Evolutionary conservation across 1,140 invertebrate genomes (phyloP), one percentile per base, ranked within the genome.

Genomic region (Theocolax elegans): DNA sequence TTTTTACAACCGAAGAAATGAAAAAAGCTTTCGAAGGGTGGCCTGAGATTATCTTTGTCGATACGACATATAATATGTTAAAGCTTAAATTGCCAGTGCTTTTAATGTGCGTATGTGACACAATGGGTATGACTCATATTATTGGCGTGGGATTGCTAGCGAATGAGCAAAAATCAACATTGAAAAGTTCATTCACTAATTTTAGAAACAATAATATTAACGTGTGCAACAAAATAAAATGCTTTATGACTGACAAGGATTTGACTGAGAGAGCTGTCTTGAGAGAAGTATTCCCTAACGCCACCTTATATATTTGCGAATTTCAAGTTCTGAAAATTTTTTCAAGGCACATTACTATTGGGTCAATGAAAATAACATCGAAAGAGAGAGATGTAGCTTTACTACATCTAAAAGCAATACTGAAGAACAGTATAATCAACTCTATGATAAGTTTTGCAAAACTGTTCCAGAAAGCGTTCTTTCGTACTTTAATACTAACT

Each of bases 401-500:
- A 31, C 1, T 58, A 9, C 19, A 73, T n/a, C 66, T 9, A 75
- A 75, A 44, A 51, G 64, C 9, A 67, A 56, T n/a, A 72, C 56
- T 7, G 46, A 58, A 13, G 31, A 67, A 7, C 66, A 69, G 3
- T 77, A 75, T 51, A 21, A 72, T 40, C 13, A 17, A 15, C 21
- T 21, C 35, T 74, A 74, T 42, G 29, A 1, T 15, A 40, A 44
- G 42, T 70, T 74, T 1, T 38, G 40, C 21, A 17, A 12, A 29
- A 17, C 27, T 21, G 56, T 60, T 0, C 72, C 72, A 17, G 29
- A 53, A 9, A 7, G 8, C 0, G 60, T 75, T 25, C 1, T 63
- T 7, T 27, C 72, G 23, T 77, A 77, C 63, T 77, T 65, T 21
- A 27, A 77, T 48, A 44, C 54, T 54, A 77, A 77, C 56, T 75